These are phyloP conservation scores for Phoxinus dragarum DNA, from an alignment of 2,797 vertebrate species.

Conservation along the genomic window DNA sequence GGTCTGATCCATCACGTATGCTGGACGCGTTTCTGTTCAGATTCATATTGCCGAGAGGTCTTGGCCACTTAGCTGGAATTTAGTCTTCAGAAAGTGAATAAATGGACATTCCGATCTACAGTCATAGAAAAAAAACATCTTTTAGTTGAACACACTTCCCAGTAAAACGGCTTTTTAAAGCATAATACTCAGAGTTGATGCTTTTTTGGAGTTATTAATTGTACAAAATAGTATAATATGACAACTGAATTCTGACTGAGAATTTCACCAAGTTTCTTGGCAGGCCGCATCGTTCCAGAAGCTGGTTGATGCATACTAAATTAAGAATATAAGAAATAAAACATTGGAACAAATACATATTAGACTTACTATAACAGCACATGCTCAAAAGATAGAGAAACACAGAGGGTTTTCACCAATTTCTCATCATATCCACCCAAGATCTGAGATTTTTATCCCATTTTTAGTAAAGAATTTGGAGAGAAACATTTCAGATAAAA, in stretches of 20 bases:
- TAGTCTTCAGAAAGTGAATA: conserved; percentile 65
- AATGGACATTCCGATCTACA: conserved; percentile 46
- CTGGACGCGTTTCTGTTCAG: conserved; percentile 65
- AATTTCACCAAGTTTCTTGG: conserved; percentile 44
- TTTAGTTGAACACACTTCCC: background rate
- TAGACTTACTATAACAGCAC: background rate
- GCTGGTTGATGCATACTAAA: conserved; percentile 14
- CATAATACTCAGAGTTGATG: background rate
- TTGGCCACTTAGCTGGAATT: conserved; percentile 62
- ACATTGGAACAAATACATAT: background rate
- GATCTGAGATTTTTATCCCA: background rate
- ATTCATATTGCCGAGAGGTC: conserved; percentile 55
- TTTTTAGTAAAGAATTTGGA: background rate
- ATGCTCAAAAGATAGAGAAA: background rate
- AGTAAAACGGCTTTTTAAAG: background rate
- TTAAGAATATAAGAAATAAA: background rate
- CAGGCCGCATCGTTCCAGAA: conserved; percentile 30
- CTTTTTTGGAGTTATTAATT: conserved; percentile 6
- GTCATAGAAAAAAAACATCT: background rate
- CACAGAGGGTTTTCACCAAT: background rate
- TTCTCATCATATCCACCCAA: background rate
- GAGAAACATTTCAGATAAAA: background rate
- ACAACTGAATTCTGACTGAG: conserved; percentile 34
- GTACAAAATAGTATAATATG: conserved; percentile 42
- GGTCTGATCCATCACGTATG: conserved; percentile 66